Conservation (phyloP, 2,888 invertebrate species). For the Neoitamus cyanurus region DNA sequence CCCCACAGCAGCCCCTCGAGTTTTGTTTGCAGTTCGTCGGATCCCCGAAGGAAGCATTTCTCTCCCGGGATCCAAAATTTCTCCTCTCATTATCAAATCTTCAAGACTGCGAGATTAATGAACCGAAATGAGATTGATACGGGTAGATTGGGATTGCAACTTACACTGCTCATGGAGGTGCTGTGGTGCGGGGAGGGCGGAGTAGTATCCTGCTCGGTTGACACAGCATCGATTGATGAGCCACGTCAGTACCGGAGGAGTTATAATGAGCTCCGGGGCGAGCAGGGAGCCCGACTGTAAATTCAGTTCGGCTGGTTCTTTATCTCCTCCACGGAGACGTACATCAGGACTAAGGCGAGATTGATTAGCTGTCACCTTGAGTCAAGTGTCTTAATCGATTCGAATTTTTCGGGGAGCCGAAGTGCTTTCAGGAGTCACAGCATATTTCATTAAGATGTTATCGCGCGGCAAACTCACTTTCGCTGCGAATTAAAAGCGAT, state of each 20-base stretch:
- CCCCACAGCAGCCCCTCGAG: background rate
- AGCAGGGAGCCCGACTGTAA: background rate
- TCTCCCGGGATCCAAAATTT: slow-evolving; percentile 20
- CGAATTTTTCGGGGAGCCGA: background rate
- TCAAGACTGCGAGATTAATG: slow-evolving; percentile 44
- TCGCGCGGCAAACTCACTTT: slow-evolving; percentile 13
- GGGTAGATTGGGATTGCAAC: slow-evolving; percentile 41
- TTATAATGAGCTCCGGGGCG: slow-evolving; percentile 9
- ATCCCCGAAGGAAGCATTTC: background rate
- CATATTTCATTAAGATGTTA: slow-evolving; percentile 22
- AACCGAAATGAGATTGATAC: slow-evolving; percentile 44
- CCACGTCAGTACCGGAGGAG: background rate
- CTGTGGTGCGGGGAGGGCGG: background rate
- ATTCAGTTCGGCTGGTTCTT: slow-evolving; percentile 30
- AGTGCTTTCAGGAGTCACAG: slow-evolving; percentile 16
- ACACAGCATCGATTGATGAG: slow-evolving; percentile 42
- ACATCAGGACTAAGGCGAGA: slow-evolving; percentile 24
- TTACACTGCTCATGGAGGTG: background rate
- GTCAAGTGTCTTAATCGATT: slow-evolving; percentile 44
- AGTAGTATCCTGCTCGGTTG: background rate
- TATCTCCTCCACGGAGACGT: slow-evolving; percentile 10
- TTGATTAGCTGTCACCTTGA: slow-evolving; percentile 44
- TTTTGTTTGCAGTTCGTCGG: background rate
- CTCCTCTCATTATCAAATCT: slow-evolving; percentile 45
- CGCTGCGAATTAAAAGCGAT: background rate